These are phyloP conservation scores for Drosophila limbata DNA, from an alignment of 2,888 invertebrate species.

Conservation along the genomic window DNA sequence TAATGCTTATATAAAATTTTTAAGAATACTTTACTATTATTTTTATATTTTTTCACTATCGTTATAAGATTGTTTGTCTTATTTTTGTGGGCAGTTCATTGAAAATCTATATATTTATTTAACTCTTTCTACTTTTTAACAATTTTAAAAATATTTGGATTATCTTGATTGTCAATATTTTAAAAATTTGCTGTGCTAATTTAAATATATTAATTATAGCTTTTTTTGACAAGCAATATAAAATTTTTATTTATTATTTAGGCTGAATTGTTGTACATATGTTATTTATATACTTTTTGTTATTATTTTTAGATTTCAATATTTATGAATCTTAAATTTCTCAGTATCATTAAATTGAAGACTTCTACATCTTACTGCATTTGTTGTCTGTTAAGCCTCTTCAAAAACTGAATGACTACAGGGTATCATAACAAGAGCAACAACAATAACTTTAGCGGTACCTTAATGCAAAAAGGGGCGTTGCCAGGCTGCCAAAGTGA, in stretches of 20 bases:
- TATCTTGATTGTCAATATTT: too few species aligned
- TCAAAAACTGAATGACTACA: background rate
- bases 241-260: too few species aligned
- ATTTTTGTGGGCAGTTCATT: background rate
- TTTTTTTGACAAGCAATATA: too few species aligned
- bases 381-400: background rate
- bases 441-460: conserved; percentile 50
- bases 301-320: too few species aligned
- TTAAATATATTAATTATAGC: too few species aligned
- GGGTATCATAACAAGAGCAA: conserved; percentile 24
- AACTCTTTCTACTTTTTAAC: background rate
- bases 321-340: too few species aligned
- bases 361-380: background rate
- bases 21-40: background rate
- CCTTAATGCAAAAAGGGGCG: conserved; percentile 63
- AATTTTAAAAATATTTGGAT: too few species aligned
- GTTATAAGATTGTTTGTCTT: background rate
- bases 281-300: too few species aligned
- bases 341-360: too few species aligned
- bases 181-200: too few species aligned
- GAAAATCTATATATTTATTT: background rate
- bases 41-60: background rate
- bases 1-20: background rate
- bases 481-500: conserved; percentile 55
- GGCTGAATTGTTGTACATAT: too few species aligned